Evolutionary conservation across 2,888 invertebrate genomes (phyloP).

Genomic region (Hyalella azteca): DNA sequence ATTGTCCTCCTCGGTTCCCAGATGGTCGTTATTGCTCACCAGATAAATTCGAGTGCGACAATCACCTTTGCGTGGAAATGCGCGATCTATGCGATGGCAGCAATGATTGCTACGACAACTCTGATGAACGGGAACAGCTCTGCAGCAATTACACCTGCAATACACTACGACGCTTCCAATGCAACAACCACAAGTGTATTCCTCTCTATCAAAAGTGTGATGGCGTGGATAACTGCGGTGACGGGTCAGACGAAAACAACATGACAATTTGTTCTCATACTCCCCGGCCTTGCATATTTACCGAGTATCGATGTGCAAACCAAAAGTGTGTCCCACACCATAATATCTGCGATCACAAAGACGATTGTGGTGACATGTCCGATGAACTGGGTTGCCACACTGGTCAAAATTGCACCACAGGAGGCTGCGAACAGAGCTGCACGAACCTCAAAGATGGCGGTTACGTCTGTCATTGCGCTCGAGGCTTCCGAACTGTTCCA

Average conservation of each 20-base stretch:
- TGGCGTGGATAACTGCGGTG: conserved; percentile 89
- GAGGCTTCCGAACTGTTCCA: conserved; percentile 81
- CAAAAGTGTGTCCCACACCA: conserved; percentile 79
- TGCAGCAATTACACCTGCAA: conserved; percentile 84
- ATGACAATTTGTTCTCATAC: conserved; percentile 84
- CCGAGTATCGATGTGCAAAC: conserved; percentile 88
- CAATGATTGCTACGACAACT: conserved; percentile 90
- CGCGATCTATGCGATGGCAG: conserved; percentile 88
- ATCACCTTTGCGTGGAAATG: conserved; percentile 88
- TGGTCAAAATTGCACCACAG: conserved; percentile 63
- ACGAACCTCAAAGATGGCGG: conserved; percentile 81
- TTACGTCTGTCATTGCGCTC: conserved; percentile 88
- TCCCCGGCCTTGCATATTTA: conserved; percentile 68
- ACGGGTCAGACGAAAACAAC: conserved; percentile 94
- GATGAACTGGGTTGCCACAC: conserved; percentile 88
- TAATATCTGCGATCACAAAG: conserved; percentile 84
- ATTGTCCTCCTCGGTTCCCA: conserved; percentile 87
- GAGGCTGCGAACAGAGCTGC: conserved; percentile 92
- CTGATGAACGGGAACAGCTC: conserved; percentile 81
- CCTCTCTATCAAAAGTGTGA: conserved; percentile 74
- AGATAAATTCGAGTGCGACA: conserved; percentile 88
- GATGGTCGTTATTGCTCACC: conserved; percentile 88
- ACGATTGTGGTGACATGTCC: conserved; percentile 88
- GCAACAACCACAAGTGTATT: conserved; percentile 85
- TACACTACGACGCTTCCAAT: conserved; percentile 82